These are phyloP conservation scores for Sus cebifrons DNA, from an alignment of 2,797 vertebrate species.

Conservation along the genomic window DNA sequence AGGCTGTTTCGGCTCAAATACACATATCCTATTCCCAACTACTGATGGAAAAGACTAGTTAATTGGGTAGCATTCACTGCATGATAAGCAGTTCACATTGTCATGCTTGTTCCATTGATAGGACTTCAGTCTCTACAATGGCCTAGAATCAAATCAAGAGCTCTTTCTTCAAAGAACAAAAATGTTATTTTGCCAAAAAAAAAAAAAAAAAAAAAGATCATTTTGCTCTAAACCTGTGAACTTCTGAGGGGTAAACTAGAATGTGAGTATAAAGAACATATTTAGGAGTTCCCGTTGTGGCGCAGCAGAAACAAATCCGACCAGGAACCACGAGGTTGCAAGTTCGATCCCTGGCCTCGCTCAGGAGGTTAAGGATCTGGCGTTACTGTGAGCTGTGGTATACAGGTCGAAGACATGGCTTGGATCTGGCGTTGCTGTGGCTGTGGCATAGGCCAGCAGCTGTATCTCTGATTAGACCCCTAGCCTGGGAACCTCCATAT, in stretches of 20 bases:
- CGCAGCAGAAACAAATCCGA: too few relatives aligned
- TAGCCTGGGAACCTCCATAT: too few relatives aligned
- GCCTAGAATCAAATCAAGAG: not conserved
- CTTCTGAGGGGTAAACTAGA: not conserved
- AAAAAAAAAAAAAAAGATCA: not conserved
- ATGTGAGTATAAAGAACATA: not conserved
- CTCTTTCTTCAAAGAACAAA: conserved; percentile 17
- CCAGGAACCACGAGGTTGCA: too few relatives aligned
- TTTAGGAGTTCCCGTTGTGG: not conserved
- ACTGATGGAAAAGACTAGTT: too few relatives aligned
- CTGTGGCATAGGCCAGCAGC: too few relatives aligned
- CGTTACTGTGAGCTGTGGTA: too few relatives aligned
- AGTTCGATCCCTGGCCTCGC: too few relatives aligned
- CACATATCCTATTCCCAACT: not conserved
- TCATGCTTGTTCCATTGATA: not conserved
- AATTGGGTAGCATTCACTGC: not conserved
- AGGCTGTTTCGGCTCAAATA: not conserved
- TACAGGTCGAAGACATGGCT: too few relatives aligned
- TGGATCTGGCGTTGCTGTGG: too few relatives aligned
- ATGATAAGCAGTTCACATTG: not conserved
- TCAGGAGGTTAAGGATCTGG: too few relatives aligned
- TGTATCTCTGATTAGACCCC: too few relatives aligned
- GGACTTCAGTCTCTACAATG: not conserved
- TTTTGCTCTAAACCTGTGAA: conserved; percentile 12
- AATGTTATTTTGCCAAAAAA: not conserved